Base-by-base conservation (phyloP, 1,140 invertebrate species). In the Brachionus asplanchnoidis region DNA sequence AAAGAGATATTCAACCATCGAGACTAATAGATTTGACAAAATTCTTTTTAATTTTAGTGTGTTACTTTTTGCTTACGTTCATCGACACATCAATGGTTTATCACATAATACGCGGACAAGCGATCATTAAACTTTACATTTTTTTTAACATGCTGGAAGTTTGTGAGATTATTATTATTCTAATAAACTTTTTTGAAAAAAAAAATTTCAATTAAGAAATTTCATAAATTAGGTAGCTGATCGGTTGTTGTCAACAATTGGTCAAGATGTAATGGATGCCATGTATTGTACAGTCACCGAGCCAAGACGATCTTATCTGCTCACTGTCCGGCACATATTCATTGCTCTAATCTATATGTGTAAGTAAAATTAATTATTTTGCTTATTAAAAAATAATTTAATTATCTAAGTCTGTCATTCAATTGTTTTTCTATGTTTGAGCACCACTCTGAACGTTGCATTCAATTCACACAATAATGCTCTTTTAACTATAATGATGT, bases 61-160 rank as follows among this genome's bases (percentile, higher is more conserved):
- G 82, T 20, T 46, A 46, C 70, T 20, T 70, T 32, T 8, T 68
- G 26, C 44, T 84, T 7, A 68, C 42, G 23, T 70, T 84, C 32
- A 84, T 84, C 11, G 82, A 84, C 17, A 84, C 60, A 46, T 84
- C 82, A 46, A 75, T 84, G 44, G 84, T 84, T 65, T 99, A 99
- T 90, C 98, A 99, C 90, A 91, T 98, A 86, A 97, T 99, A 32
- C 96, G 99, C 89, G 97, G 95, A 87, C 98, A 99, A 88, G 97
- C 96, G 79, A 95, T 98, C 70, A 98, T 99, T 88, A 99, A 99
- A 89, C 91, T 99, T 68, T 99, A 99, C 89, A 97, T 99, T 88
- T 98, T 99, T 91, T 99, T 97, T 89, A 99, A 99, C 91, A 99
- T 99, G 96, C 90, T 99, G 73, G 98, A 99, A 92, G 97, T 94